These are phyloP conservation scores for Drosophila ezoana DNA, from an alignment of 2,888 invertebrate genomes.

Conservation along the genomic window DNA sequence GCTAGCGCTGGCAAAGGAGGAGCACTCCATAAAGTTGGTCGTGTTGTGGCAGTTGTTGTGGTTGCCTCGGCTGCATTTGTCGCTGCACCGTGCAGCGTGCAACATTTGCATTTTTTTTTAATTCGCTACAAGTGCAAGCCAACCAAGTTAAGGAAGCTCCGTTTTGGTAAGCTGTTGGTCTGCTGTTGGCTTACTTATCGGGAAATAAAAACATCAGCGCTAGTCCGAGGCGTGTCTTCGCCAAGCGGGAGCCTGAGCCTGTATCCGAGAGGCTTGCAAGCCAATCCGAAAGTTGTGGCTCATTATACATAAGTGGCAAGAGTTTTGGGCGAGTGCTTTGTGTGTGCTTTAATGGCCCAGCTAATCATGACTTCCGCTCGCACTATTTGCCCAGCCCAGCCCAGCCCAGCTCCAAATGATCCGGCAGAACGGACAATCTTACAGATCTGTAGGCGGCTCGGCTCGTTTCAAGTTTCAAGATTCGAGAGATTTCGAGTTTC, in stretches of 20 bases:
- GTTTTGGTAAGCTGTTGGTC: conserved; percentile 42
- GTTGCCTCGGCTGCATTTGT: conserved; percentile 26
- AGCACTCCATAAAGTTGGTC: conserved; percentile 69
- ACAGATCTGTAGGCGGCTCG: conserved; percentile 50
- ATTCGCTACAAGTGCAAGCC: conserved; percentile 63
- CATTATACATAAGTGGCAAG: conserved; percentile 19
- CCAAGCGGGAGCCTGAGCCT: conserved; percentile 6
- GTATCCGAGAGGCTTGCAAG: not conserved
- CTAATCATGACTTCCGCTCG: conserved; percentile 80
- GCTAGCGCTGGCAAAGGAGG: conserved; percentile 46
- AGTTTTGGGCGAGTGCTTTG: conserved; percentile 18
- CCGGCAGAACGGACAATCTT: conserved; percentile 53
- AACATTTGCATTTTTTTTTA: conserved; percentile 75
- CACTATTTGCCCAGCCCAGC: conserved; percentile 45
- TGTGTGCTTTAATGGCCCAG: conserved; percentile 59
- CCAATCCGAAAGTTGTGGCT: conserved; percentile 11
- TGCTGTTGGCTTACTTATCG: conserved; percentile 40
- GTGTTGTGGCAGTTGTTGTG: conserved; percentile 42
- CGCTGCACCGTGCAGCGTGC: conserved; percentile 52
- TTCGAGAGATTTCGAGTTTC: conserved; percentile 14
- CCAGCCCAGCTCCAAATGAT: conserved; percentile 14
- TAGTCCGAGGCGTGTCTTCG: conserved; percentile 17
- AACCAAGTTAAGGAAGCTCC: conserved; percentile 49
- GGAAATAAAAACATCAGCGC: conserved; percentile 71
- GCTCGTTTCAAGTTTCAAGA: conserved; percentile 44